phyloP scores from a whole-genome alignment of 2,797 vertebrate genomes.

The Siniperca obscura region DNA sequence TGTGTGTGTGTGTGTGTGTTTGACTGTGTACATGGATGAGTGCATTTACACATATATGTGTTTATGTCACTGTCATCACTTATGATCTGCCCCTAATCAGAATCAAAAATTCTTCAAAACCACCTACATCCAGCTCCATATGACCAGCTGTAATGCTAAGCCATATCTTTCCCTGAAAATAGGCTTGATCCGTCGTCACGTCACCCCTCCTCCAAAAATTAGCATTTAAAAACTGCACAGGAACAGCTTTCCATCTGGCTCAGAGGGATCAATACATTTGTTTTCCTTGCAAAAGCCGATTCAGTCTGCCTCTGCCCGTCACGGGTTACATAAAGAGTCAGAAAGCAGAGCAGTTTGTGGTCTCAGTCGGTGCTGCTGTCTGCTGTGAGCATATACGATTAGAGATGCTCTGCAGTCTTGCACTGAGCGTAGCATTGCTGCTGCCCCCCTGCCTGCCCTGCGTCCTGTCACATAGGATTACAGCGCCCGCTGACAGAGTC shows the following conservation, averaged over 20 bases:
- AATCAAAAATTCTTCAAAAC: background rate
- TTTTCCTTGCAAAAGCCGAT: conserved; percentile 46
- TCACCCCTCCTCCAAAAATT: conserved; percentile 28
- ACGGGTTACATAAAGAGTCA: conserved; percentile 36
- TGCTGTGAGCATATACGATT: conserved; percentile 37
- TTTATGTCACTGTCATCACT: background rate
- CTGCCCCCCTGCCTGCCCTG: conserved; percentile 22
- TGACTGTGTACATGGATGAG: background rate
- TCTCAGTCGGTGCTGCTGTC: conserved; percentile 5
- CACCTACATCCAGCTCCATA: background rate
- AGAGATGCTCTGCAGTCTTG: conserved; percentile 51
- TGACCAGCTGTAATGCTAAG: conserved; percentile 15
- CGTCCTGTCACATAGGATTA: conserved; percentile 62
- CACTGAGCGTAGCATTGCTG: conserved; percentile 10
- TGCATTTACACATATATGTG: background rate
- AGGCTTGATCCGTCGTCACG: background rate
- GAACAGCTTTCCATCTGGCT: conserved; percentile 41
- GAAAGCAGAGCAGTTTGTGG: conserved; percentile 26
- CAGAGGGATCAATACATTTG: conserved; percentile 59
- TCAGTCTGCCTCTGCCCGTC: conserved; percentile 22
- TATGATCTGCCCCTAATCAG: background rate
- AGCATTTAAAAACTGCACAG: conserved; percentile 43
- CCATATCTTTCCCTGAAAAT: conserved; percentile 1
- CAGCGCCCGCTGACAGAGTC: conserved; percentile 19
- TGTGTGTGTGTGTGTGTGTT: background rate